Percentiles rank a stretch among this genome's conserved stretches.
Conservation (phyloP, 2,797 vertebrate species). For the Gobionotothen gibberifrons region DNA sequence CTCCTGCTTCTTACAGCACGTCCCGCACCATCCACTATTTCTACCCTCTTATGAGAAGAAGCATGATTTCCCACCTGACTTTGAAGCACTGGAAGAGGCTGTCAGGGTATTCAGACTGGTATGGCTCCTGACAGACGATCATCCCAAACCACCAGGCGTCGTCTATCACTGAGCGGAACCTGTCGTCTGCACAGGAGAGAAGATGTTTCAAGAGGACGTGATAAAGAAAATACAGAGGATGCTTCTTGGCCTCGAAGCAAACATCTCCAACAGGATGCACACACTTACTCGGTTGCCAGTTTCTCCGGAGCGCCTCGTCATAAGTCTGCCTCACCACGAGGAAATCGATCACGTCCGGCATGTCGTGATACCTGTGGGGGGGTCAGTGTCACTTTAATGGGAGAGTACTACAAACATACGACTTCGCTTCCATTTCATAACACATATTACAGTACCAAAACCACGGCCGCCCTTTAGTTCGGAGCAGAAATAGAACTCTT, state of each 20-base stretch:
- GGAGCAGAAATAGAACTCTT: no score
- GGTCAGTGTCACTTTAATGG: neutral
- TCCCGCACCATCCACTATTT: neutral
- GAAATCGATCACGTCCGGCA: conserved; percentile 99
- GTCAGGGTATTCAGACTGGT: conserved; percentile 93
- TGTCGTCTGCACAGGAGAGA: conserved; percentile 83
- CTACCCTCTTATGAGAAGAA: neutral
- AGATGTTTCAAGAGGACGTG: conserved; percentile 1
- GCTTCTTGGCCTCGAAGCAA: neutral
- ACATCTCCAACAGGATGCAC: neutral
- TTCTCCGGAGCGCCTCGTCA: conserved; percentile 91
- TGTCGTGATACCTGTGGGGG: conserved; percentile 93
- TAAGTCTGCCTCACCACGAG: conserved; percentile 95
- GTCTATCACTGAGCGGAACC: conserved; percentile 97
- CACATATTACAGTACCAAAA: no score
- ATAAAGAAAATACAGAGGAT: neutral
- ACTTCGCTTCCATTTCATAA: no score
- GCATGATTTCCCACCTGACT: conserved; percentile 86
- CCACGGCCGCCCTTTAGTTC: no score
- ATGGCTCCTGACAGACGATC: conserved; percentile 95
- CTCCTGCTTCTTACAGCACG: neutral
- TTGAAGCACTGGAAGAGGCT: conserved; percentile 98
- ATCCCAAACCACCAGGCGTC: conserved; percentile 99
- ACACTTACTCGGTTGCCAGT: conserved; percentile 91
- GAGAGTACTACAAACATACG: neutral